Evolutionary conservation across 2,113 vertebrate species (phyloP), one percentile per base, ranked within the genome.

Genomic region (Siniperca knerii): DNA sequence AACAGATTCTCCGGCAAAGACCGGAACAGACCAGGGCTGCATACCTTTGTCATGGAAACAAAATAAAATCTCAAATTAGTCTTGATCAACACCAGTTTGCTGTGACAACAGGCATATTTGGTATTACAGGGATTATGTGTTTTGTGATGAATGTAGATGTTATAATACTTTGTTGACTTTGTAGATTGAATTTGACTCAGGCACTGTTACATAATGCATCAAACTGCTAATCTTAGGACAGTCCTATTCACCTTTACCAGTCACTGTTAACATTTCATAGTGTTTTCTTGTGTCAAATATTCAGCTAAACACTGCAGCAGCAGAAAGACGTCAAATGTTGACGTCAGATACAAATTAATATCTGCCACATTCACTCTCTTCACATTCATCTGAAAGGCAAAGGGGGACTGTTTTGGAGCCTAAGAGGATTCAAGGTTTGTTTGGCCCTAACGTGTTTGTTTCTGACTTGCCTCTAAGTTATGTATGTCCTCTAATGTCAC

Each of bases 371-470:
- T 75, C 25, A 35, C 52, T 78, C 40, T 66, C 33, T 57, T 79
- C 46, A 46, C 44, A 64, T 81, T 69, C 29, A 75, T 68, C 67
- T 57, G 29, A 67, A 72, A 57, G 68, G 46, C 48, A 71, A 64
- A 50, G 54, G 10, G 44, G 16, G 60, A 64, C 65, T 62, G 46
- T 68, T 77, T 71, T 77, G 20, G 46, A 83, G 48, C n/a, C 71
- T 52, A 42, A 79, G 48, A 77, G 42, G 71, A 78, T 84, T 82
- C 71, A 84, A 54, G 48, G 88, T 93, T 85, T 92, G 88, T 86
- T 90, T 94, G 83, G 88, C 88, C 87, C 82, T 85, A 37, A 75
- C 55, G 15, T 89, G 61, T 85, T 79, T 90, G 81, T 92, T 88
- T 90, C 77, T 50, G 35, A 69, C 81, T 79, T 55, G 6, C 54